A percentile compares a stretch with the other conserved stretches of the same genome.
These are phyloP conservation scores for Aythya fuligula DNA, from an alignment of 2,797 vertebrate species.

Conservation along the genomic window DNA sequence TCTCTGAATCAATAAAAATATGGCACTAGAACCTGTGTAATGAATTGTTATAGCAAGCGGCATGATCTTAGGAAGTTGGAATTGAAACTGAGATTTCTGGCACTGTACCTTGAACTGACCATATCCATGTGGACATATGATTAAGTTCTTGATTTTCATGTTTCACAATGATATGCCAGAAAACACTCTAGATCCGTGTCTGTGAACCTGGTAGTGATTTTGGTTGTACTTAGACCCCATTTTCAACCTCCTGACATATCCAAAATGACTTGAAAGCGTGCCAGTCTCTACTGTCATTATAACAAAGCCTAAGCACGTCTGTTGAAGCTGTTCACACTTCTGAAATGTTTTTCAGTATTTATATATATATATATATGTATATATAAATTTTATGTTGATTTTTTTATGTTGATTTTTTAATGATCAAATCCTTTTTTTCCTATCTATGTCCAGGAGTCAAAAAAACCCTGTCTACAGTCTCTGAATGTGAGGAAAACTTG, in stretches of 20 bases:
- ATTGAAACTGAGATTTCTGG: neutral
- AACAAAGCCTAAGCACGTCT: neutral
- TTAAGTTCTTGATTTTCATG: neutral
- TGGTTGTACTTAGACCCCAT: neutral
- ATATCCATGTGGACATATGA: neutral
- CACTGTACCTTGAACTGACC: neutral
- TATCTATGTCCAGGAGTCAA: neutral
- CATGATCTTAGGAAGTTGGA: neutral
- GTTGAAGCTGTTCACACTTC: neutral
- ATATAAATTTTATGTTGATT: neutral
- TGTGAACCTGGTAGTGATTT: neutral
- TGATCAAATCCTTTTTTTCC: neutral
- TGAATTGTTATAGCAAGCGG: neutral
- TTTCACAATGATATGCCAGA: neutral
- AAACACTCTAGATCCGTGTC: neutral
- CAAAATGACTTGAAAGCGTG: neutral
- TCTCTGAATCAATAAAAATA: conserved; percentile 50
- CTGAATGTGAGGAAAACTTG: neutral
- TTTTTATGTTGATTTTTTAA: neutral
- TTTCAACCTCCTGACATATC: neutral
- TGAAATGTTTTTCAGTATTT: neutral
- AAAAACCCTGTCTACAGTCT: neutral
- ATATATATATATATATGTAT: neutral
- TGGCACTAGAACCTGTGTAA: neutral
- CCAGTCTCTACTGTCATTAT: neutral